These are phyloP conservation scores for Sarcophilus harrisii DNA, from an alignment of 2,797 vertebrate genomes.

Conservation along the genomic window DNA sequence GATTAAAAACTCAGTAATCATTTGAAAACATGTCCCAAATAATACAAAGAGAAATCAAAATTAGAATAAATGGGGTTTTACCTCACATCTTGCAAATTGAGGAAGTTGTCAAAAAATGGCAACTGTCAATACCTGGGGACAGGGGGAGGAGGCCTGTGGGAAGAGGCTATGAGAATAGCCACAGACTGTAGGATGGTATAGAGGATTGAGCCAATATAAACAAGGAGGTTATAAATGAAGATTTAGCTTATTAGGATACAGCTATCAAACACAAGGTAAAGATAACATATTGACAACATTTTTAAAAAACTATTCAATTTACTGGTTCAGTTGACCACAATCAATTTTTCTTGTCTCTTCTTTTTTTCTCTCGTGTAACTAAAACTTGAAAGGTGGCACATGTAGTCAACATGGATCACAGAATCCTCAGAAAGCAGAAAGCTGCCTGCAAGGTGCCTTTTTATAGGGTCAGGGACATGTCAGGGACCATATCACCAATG, in stretches of 20 bases:
- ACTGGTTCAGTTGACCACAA: background rate
- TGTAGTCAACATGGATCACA: background rate
- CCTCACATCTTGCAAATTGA: background rate
- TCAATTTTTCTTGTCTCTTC: background rate
- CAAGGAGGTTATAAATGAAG: background rate
- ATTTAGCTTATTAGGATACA: background rate
- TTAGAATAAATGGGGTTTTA: background rate
- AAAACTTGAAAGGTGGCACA: background rate
- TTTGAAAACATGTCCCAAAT: background rate
- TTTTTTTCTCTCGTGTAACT: background rate
- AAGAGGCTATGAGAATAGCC: background rate
- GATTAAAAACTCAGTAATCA: background rate
- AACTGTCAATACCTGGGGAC: background rate
- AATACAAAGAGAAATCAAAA: background rate
- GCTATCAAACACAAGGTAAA: background rate
- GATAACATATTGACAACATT: background rate
- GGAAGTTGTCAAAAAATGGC: background rate
- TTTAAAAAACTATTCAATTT: background rate
- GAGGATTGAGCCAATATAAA: background rate
- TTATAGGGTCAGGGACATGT: background rate
- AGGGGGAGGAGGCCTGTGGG: no score
- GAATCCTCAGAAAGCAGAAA: background rate
- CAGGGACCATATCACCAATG: background rate
- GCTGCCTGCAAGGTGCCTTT: background rate
- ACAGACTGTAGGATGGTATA: background rate